Base-by-base conservation (phyloP, 2,888 invertebrate genomes). In the Onchidella celtica region DNA sequence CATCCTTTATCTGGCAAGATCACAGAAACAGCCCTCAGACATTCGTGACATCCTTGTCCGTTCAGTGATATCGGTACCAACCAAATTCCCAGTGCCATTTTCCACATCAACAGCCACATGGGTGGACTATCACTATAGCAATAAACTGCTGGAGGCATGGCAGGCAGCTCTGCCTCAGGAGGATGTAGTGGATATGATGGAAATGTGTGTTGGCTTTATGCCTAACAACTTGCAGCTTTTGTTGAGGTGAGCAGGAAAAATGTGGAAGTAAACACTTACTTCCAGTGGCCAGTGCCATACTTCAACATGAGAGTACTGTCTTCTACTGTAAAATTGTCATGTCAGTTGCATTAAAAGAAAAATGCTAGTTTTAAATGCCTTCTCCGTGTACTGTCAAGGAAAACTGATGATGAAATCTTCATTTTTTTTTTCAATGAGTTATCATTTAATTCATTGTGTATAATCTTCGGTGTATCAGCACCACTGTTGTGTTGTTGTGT, bases 151-250 rank as follows among this genome's bases (percentile, higher is more conserved):
- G 57, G 88, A 90, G 40, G 72, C 83, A 4, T 90, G 87, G 80
- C 32, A 90, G 66, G 70, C 70, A 6, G 85, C 86, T 59, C 65
- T 90, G 72, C 77, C 88, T 1, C 83, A 81, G 14, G 88, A 87
- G 17, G 81, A 85, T n/a, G 73, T 77, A 40, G 61, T 85, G 6
- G 38, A 84, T 1, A 85, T 87, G 24, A 84, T 88, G 65, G 88
- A 88, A 77, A 87, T 85, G 69, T 85, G 89, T 72, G 79, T 87
- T 2, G 83, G 85, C 14, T 80, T 86, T 55, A 89, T 91, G 90
- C 90, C 91, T 2, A 83, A 36, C 61, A 90, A 91, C 79, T 78
- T 88, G n/a, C 79, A 86, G 3, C 82, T 91, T 3, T 79, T 90
- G 4, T 70, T 88, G 29, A 88, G 89, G 91, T 91, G 72, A 2